These are phyloP conservation scores for Erebia aethiops DNA, from an alignment of 2,888 invertebrate genomes.

Conservation along the genomic window DNA sequence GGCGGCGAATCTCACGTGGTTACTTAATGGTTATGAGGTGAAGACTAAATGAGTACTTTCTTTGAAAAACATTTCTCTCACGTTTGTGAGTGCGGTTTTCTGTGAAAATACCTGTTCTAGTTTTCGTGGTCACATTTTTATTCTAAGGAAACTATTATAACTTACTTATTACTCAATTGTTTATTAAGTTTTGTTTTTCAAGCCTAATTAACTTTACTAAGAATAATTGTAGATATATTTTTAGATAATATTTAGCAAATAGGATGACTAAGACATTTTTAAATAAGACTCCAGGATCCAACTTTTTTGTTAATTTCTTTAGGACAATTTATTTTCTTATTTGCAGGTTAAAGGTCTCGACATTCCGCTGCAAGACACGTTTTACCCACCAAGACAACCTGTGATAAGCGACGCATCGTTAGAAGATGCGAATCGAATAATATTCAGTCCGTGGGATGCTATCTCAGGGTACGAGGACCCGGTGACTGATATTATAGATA, in stretches of 20 bases:
- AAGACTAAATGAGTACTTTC: constrained; percentile 23
- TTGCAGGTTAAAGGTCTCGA: constrained; percentile 71
- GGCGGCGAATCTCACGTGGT: constrained; percentile 86
- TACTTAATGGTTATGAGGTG: constrained; percentile 86
- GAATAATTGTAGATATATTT: too few relatives aligned
- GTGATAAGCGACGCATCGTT: constrained; percentile 73
- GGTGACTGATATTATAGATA: constrained; percentile 75
- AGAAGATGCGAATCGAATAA: constrained; percentile 80
- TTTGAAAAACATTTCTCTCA: constrained; percentile 16
- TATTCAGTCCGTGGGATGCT: constrained; percentile 81
- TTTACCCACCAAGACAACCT: constrained; percentile 63
- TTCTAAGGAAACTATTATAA: too few relatives aligned
- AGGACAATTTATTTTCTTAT: background rate
- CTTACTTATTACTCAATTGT: too few relatives aligned
- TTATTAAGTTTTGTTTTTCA: too few relatives aligned
- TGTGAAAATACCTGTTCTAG: background rate
- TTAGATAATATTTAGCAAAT: too few relatives aligned
- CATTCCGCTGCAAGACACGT: constrained; percentile 66
- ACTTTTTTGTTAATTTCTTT: too few relatives aligned
- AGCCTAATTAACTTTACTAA: too few relatives aligned
- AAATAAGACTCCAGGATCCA: too few relatives aligned
- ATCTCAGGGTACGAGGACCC: constrained; percentile 74
- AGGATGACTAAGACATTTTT: too few relatives aligned
- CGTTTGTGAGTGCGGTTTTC: background rate
- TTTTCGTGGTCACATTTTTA: background rate